Evolutionary conservation across 2,113 vertebrate genomes (phyloP).

Genomic region (Eudyptes chrysolophus): DNA sequence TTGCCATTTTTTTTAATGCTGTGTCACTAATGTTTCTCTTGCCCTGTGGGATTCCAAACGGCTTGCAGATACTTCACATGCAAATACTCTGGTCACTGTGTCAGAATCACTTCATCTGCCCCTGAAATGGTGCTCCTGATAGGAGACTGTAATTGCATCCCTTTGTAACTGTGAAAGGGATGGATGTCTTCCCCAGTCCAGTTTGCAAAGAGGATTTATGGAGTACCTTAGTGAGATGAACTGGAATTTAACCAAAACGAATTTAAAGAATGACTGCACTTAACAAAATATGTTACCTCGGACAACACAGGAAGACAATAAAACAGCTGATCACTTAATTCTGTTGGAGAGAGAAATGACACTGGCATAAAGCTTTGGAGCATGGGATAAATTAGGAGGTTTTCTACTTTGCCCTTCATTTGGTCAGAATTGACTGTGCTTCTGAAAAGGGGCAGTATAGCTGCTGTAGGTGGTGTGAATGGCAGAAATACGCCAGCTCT

Average conservation of each 20-base stretch:
- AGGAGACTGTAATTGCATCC: not conserved
- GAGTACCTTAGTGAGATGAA: not conserved
- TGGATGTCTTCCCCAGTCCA: not conserved
- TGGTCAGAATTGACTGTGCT: not conserved
- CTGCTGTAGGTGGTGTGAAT: not conserved
- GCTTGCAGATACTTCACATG: not conserved
- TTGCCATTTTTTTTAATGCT: too few species aligned
- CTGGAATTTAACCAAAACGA: not conserved
- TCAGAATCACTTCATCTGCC: not conserved
- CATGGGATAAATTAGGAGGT: not conserved
- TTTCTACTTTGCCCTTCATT: not conserved
- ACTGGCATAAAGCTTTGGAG: not conserved
- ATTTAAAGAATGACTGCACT: not conserved
- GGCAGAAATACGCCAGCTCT: not conserved
- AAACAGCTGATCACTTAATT: not conserved
- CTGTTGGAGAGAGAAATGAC: too few species aligned
- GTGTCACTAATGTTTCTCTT: not conserved
- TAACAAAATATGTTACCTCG: not conserved
- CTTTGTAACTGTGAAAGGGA: not conserved
- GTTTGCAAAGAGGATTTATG: not conserved
- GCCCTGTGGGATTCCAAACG: rapidly evolving
- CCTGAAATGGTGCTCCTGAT: not conserved
- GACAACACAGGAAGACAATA: not conserved
- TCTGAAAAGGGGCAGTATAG: not conserved
- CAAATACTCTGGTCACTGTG: not conserved